phyloP scores from a whole-genome alignment of 2,113 vertebrate species.

The Neoarius graeffei region DNA sequence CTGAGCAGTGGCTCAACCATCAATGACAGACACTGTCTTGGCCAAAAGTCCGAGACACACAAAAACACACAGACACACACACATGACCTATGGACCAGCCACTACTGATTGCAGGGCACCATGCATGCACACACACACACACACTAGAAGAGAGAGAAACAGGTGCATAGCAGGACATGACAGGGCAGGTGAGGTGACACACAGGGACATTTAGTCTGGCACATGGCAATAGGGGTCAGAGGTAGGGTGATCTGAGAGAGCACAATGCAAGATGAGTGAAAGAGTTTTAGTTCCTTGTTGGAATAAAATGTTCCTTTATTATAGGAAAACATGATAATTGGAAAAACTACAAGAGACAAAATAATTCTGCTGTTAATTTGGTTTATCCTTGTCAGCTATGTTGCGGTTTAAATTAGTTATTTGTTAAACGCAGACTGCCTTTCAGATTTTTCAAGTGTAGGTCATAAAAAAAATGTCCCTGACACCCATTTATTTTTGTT shows the following conservation, averaged over 20 bases:
- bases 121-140: conserved; percentile 12
- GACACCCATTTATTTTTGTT: too few species aligned
- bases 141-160: conserved; percentile 16
- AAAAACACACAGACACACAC: conserved; percentile 24
- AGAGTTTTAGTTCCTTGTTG: neutral
- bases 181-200: conserved; percentile 42
- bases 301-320: neutral
- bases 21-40: conserved; percentile 32
- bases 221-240: conserved; percentile 36
- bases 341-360: neutral
- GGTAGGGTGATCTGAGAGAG: conserved; percentile 27
- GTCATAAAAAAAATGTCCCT: too few species aligned
- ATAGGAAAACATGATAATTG: neutral
- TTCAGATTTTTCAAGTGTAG: too few species aligned
- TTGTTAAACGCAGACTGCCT: neutral
- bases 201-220: conserved; percentile 26
- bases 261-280: neutral
- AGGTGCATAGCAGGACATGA: conserved; percentile 41
- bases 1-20: conserved; percentile 21
- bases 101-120: too few species aligned
- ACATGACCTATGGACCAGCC: neutral
- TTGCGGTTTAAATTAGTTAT: neutral
- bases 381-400: neutral
- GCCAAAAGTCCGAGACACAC: conserved; percentile 14
- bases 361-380: neutral